Conservation (phyloP, 2,888 invertebrate species). For the Chaetogeoica ovagalla region DNA sequence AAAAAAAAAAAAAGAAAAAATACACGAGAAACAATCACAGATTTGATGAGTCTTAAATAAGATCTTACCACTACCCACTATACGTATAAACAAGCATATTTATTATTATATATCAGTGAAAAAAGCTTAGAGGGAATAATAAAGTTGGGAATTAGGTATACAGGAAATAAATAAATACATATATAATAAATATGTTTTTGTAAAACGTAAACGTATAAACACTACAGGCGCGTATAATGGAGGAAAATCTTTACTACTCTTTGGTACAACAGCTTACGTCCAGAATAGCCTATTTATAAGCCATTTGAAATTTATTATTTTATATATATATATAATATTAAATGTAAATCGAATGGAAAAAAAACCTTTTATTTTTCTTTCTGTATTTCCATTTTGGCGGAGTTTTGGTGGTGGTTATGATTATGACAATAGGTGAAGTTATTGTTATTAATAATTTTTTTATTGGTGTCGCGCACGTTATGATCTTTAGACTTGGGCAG, state of each 20-base stretch:
- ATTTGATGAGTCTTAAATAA: slow-evolving; percentile 51
- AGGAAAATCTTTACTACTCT: slow-evolving; percentile 18
- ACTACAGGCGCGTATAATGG: slow-evolving; percentile 16
- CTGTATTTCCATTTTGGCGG: background rate
- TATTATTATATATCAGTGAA: slow-evolving; percentile 2
- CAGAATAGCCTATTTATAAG: slow-evolving; percentile 16
- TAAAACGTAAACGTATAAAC: background rate
- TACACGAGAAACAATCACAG: slow-evolving; percentile 51
- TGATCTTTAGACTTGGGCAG: slow-evolving; percentile 34
- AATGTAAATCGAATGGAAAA: slow-evolving; percentile 11
- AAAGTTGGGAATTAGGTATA: slow-evolving; percentile 37
- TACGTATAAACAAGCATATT: slow-evolving; percentile 29
- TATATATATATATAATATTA: background rate
- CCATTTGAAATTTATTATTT: slow-evolving; percentile 21
- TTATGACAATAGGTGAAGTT: no score
- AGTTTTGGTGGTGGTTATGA: no score
- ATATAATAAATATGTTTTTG: background rate
- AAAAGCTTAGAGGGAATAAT: slow-evolving; percentile 38
- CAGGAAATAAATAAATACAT: background rate
- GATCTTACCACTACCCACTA: slow-evolving; percentile 49
- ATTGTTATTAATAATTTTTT: background rate
- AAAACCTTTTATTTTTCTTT: background rate
- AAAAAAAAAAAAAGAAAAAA: slow-evolving; percentile 21
- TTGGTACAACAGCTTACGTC: slow-evolving; percentile 1
- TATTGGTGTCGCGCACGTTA: slow-evolving; percentile 9